Conservation (phyloP, 2,888 invertebrate genomes). For the Drosophila pseudotalamancana region DNA sequence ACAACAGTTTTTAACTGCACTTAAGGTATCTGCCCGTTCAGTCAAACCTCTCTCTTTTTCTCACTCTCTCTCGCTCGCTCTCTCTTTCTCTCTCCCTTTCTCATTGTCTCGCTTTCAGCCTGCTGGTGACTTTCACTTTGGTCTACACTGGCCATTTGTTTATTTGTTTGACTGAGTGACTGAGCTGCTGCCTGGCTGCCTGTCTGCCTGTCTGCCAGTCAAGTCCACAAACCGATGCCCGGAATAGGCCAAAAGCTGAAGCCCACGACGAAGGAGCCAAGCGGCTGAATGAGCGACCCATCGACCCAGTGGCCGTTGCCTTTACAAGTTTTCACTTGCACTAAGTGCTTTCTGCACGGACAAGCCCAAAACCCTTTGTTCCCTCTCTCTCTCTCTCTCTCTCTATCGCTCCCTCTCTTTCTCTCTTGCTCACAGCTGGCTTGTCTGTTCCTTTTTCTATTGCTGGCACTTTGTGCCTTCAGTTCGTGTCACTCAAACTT, state of each 20-base stretch:
- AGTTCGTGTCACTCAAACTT: slow-evolving; percentile 74
- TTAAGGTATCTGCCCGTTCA: neutral
- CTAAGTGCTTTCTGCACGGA: slow-evolving; percentile 67
- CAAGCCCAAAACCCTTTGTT: neutral
- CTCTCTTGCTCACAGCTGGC: neutral
- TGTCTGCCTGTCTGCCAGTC: slow-evolving; percentile 12
- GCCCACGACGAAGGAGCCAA: slow-evolving; percentile 10
- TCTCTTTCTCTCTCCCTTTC: neutral
- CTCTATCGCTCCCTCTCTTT: neutral
- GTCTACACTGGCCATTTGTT: slow-evolving; percentile 35
- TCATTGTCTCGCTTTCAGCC: neutral
- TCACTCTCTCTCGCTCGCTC: too few relatives aligned
- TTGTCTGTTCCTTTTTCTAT: neutral
- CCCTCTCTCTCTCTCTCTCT: neutral
- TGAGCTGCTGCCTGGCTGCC: slow-evolving; percentile 29
- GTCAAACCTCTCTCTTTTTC: neutral
- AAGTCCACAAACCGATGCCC: slow-evolving; percentile 14
- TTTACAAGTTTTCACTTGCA: slow-evolving; percentile 70
- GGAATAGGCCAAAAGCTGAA: slow-evolving; percentile 13
- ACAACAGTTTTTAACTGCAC: neutral
- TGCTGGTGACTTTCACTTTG: slow-evolving; percentile 28
- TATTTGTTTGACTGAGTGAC: slow-evolving; percentile 66
- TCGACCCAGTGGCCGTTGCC: slow-evolving; percentile 64
- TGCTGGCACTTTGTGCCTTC: slow-evolving; percentile 66
- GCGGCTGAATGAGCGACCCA: slow-evolving; percentile 33